Conservation (phyloP, 2,113 vertebrate species). For the Tetrao urogallus region DNA sequence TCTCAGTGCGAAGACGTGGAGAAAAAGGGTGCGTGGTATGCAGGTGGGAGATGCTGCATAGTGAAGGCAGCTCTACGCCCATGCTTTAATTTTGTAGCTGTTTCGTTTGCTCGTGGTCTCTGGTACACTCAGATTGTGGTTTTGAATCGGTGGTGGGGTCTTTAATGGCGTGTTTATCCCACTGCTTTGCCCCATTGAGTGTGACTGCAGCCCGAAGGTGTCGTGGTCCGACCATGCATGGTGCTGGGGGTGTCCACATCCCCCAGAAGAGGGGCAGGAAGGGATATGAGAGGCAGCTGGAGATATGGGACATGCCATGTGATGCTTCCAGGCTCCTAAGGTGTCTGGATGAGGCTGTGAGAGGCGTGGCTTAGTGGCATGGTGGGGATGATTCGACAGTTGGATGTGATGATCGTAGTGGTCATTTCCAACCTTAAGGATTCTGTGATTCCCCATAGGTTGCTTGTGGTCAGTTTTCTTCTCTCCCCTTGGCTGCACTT, state of each 20-base stretch:
- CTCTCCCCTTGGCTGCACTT: background rate
- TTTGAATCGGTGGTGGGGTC: rapidly evolving
- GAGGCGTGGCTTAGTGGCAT: too few species aligned
- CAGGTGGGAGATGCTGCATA: background rate
- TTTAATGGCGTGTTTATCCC: rapidly evolving
- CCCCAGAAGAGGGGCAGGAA: background rate
- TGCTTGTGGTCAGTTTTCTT: background rate
- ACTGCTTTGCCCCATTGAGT: background rate
- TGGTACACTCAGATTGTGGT: rapidly evolving
- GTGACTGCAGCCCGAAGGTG: background rate
- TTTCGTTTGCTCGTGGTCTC: rapidly evolving
- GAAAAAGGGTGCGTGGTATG: background rate
- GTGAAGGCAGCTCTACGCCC: background rate
- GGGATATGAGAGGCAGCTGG: rapidly evolving
- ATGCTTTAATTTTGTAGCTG: rapidly evolving
- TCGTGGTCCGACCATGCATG: rapidly evolving
- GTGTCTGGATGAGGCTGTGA: too few species aligned
- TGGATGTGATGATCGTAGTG: too few species aligned
- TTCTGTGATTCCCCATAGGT: too few species aligned
- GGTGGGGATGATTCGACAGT: too few species aligned
- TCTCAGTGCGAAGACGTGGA: constrained; percentile 65
- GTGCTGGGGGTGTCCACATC: background rate
- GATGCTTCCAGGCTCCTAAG: rapidly evolving
- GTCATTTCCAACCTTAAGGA: too few species aligned
- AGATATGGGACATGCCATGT: rapidly evolving